These are phyloP conservation scores for Dasyornis broadbenti DNA, from an alignment of 2,113 vertebrate genomes.

Conservation along the genomic window DNA sequence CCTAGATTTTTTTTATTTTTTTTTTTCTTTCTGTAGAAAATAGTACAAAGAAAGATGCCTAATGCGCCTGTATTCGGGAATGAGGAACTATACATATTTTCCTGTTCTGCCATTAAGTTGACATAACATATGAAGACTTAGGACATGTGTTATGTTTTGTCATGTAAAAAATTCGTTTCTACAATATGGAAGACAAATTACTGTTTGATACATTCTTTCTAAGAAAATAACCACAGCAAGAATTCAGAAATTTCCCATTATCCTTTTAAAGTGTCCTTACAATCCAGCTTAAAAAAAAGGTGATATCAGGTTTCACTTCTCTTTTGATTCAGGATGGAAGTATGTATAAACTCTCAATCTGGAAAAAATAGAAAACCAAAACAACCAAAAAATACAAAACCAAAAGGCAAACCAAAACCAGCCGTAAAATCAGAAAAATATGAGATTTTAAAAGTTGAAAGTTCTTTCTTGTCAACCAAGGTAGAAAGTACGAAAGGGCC, in stretches of 20 bases:
- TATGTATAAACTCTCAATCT: background rate
- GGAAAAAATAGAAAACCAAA: background rate
- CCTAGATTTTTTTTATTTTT: background rate
- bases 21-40: background rate
- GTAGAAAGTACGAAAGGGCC: background rate
- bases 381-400: background rate
- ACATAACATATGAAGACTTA: background rate
- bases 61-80: background rate
- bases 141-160: background rate
- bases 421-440: background rate
- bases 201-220: background rate
- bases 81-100: background rate
- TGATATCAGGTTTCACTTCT: background rate
- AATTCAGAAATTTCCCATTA: background rate
- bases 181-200: background rate
- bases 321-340: background rate
- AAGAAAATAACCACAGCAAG: background rate
- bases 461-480: background rate
- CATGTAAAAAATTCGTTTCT: background rate
- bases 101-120: background rate
- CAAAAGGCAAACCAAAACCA: background rate
- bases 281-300: background rate
- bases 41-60: background rate
- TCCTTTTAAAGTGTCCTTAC: background rate
- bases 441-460: background rate